Conservation (phyloP, 2,888 invertebrate species). For the Melipona bicolor region DNA sequence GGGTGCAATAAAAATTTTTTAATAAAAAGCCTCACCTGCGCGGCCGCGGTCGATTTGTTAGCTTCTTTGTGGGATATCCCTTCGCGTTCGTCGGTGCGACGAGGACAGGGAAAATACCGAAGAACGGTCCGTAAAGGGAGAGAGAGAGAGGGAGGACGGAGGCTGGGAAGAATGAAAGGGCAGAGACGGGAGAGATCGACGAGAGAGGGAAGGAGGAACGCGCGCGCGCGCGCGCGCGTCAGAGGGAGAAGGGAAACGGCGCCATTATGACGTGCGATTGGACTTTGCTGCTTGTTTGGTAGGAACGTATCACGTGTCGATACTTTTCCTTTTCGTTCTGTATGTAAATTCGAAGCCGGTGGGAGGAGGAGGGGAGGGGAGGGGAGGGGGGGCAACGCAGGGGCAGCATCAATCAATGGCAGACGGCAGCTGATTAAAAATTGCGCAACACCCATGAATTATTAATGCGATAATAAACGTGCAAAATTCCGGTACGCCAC, state of each 20-base stretch:
- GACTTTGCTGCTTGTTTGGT: constrained; percentile 74
- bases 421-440: constrained; percentile 82
- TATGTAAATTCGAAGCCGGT: constrained; percentile 81
- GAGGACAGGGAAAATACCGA: neutral
- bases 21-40: constrained; percentile 74
- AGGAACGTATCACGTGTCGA: constrained; percentile 75
- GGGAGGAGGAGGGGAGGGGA: constrained; percentile 67
- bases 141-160: constrained; percentile 63
- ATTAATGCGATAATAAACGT: constrained; percentile 82
- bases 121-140: constrained; percentile 23
- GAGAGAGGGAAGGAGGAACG: constrained; percentile 16
- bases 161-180: constrained; percentile 27
- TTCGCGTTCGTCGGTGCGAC: constrained; percentile 39
- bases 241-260: constrained; percentile 71
- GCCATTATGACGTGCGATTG: constrained; percentile 79
- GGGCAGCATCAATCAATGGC: constrained; percentile 81
- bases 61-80: constrained; percentile 69
- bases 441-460: constrained; percentile 81
- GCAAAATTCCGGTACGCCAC: constrained; percentile 79
- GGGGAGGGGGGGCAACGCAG: constrained; percentile 56
- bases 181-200: neutral
- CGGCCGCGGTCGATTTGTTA: constrained; percentile 68
- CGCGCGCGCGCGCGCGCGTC: constrained; percentile 5
- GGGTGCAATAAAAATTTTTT: constrained; percentile 73
- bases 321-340: constrained; percentile 82